phyloP scores from a whole-genome alignment of 1,140 invertebrate species.

The Adoxophyes honmai region DNA sequence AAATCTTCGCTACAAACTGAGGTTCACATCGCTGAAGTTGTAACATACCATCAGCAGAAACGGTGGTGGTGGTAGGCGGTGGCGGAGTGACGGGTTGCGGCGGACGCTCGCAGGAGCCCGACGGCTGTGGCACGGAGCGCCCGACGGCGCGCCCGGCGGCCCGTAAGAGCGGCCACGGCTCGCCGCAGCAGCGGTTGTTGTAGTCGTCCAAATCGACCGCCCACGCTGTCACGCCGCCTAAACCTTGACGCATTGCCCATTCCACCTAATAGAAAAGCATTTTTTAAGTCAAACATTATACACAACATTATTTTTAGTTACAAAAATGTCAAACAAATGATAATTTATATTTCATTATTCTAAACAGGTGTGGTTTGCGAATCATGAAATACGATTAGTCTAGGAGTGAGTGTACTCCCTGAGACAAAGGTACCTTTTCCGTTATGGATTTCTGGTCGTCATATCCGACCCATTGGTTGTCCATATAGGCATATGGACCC shows the following conservation, averaged over 20 bases:
- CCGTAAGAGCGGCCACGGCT: conserved; percentile 85
- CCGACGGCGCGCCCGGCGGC: conserved; percentile 86
- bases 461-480: conserved; percentile 94
- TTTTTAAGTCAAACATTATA: conserved; percentile 16
- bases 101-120: conserved; percentile 81
- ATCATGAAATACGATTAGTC: not conserved
- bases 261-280: conserved; percentile 75
- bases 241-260: conserved; percentile 83
- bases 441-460: conserved; percentile 88
- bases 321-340: no score
- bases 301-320: no score
- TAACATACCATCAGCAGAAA: conserved; percentile 63
- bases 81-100: conserved; percentile 82
- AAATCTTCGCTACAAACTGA: no score
- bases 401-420: not conserved
- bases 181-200: conserved; percentile 87
- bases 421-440: conserved; percentile 81
- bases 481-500: conserved; percentile 88
- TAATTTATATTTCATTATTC: no score
- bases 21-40: no score
- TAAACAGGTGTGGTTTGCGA: not conserved
- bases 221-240: conserved; percentile 92
- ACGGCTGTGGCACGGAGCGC: conserved; percentile 78
- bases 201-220: conserved; percentile 95
- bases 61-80: conserved; percentile 83